phyloP scores from a whole-genome alignment of 2,113 vertebrate genomes.

The Larimichthys crocea region DNA sequence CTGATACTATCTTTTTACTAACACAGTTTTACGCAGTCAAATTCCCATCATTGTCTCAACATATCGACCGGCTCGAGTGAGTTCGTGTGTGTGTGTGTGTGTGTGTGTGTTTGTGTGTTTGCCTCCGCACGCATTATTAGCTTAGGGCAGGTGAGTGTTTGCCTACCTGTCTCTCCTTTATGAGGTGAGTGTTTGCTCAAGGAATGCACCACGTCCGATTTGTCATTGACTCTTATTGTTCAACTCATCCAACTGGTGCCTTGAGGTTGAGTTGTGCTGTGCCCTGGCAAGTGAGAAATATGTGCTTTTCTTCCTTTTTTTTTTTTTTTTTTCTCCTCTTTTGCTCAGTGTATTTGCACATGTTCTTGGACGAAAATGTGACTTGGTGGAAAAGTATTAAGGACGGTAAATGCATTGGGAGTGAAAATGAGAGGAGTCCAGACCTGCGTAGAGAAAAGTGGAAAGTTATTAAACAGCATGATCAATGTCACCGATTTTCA shows the following conservation, averaged over 20 bases:
- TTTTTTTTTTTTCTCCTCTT: not conserved
- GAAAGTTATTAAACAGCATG: conserved; percentile 16
- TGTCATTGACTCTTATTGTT: conserved; percentile 76
- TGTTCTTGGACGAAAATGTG: conserved; percentile 42
- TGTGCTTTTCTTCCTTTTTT: conserved; percentile 55
- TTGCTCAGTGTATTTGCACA: conserved; percentile 38
- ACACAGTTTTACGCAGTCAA: conserved; percentile 15
- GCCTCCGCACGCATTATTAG: conserved; percentile 65
- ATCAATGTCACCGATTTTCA: conserved; percentile 19
- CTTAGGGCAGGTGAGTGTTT: conserved; percentile 82
- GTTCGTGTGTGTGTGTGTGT: conserved; percentile 36
- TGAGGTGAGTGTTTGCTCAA: conserved; percentile 75
- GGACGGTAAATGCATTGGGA: conserved; percentile 4
- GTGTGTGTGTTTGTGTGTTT: conserved; percentile 40
- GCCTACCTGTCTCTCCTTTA: conserved; percentile 70
- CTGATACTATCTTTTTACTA: not conserved
- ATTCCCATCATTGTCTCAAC: conserved; percentile 43
- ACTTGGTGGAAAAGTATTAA: conserved; percentile 50
- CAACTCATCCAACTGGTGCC: conserved; percentile 67
- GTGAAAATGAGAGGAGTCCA: conserved; percentile 11
- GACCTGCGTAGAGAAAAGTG: not conserved
- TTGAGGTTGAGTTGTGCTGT: conserved; percentile 52
- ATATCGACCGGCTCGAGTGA: conserved; percentile 46
- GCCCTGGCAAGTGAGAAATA: conserved; percentile 68
- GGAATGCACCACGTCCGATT: conserved; percentile 78